Evolutionary conservation across 2,888 invertebrate species (phyloP), one percentile per base, ranked within the genome.

Genomic region (Syrista parreyssii): DNA sequence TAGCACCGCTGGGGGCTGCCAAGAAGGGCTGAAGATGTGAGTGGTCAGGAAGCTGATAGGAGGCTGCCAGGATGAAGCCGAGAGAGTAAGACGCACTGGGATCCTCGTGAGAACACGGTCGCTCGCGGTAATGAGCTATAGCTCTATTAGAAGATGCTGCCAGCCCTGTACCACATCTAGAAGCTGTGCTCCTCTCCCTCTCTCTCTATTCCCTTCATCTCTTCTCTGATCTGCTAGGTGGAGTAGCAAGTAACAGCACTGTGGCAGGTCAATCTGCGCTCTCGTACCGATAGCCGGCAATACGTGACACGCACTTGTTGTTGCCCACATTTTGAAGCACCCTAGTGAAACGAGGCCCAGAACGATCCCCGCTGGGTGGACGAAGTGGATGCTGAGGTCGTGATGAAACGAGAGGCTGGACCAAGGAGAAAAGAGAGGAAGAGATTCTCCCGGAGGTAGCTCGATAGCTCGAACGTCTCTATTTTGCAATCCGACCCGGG

Each of bases 51-150:
- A 71, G 71, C 72, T 71, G 71, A 77, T 71, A 71, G 71, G 71
- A 79, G 32, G 36, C 23, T 12, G 76, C 34, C 75, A 79, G 72
- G 80, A 79, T 76, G 72, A 80, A 81, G 83, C 82, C 81, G 82
- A 82, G 55, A 55, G 80, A 82, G 81, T 82, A 82, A 82, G 81
- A 82, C 81, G 82, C 82, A 82, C 80, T 80, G 76, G 78, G 82
- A 83, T 85, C 84, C 82, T 86, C 86, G 85, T 86, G 85, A 87
- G 87, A 87, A 87, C 84, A 86, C 84, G 86, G 84, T 84, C 85
- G 82, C 84, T 85, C 81, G 78, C 81, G 84, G 84, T 86, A 86
- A 86, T 85, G 85, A 86, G 86, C 82, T 86, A 86, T 85, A 86
- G 86, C 85, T 87, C 86, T 87, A 87, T 87, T 86, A 86, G 85